These are phyloP conservation scores for Pimpla rufipes DNA, from an alignment of 2,888 invertebrate genomes.

Conservation along the genomic window DNA sequence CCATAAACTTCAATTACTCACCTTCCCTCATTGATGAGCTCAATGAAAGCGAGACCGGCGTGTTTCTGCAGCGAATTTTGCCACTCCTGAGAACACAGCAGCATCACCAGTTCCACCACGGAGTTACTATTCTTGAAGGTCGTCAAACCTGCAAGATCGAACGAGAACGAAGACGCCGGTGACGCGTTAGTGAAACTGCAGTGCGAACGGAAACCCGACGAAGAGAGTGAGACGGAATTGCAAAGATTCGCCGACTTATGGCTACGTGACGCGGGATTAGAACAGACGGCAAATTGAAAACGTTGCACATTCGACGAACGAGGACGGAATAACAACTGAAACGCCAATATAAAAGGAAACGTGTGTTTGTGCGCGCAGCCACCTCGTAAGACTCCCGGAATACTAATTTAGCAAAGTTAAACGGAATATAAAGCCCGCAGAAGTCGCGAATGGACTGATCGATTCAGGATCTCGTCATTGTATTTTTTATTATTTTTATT, in stretches of 20 bases:
- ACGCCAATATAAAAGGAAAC: neutral
- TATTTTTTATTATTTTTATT: neutral
- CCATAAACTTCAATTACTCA: conserved; percentile 79
- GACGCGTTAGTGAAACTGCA: conserved; percentile 32
- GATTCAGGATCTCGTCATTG: neutral
- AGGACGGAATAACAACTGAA: conserved; percentile 52
- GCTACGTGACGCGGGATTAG: conserved; percentile 33
- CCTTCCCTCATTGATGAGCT: conserved; percentile 99
- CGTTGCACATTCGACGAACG: conserved; percentile 51
- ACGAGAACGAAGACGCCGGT: conserved; percentile 8
- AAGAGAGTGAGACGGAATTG: conserved; percentile 38
- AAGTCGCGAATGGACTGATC: neutral
- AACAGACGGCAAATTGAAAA: conserved; percentile 44
- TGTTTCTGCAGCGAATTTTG: conserved; percentile 99
- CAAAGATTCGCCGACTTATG: conserved; percentile 57
- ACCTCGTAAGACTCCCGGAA: conserved; percentile 43
- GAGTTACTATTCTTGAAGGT: conserved; percentile 99
- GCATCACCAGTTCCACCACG: conserved; percentile 99
- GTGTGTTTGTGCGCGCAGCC: conserved; percentile 14
- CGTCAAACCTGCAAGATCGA: conserved; percentile 90
- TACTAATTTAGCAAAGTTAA: conserved; percentile 59
- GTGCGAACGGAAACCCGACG: conserved; percentile 35
- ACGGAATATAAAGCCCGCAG: conserved; percentile 53
- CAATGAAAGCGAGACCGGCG: conserved; percentile 99
- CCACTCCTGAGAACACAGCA: conserved; percentile 99